These are phyloP conservation scores for Lasioglossum vierecki DNA, from an alignment of 2,888 invertebrate species.

Conservation along the genomic window DNA sequence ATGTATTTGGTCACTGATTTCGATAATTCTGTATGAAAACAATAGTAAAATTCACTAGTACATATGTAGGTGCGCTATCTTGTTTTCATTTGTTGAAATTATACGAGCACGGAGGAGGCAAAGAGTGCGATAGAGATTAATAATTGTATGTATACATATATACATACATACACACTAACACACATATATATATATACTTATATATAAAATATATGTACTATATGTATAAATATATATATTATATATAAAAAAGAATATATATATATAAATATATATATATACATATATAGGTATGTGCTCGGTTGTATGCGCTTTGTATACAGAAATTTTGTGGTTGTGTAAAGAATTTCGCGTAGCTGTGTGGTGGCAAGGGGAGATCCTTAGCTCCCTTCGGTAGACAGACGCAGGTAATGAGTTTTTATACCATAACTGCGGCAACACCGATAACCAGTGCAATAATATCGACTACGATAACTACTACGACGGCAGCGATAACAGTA, in stretches of 20 bases:
- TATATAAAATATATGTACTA: background rate
- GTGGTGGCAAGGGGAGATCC: conserved; percentile 57
- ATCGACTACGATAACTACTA: conserved; percentile 38
- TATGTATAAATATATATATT: background rate
- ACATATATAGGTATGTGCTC: conserved; percentile 10
- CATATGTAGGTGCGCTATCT: conserved; percentile 13
- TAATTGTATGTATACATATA: background rate
- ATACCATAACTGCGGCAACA: conserved; percentile 60
- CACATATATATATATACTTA: background rate
- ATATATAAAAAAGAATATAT: background rate
- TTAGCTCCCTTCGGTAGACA: conserved; percentile 62
- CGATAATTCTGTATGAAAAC: background rate
- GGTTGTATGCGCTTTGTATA: conserved; percentile 24
- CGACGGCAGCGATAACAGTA: conserved; percentile 43
- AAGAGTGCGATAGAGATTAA: conserved; percentile 18
- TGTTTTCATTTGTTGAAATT: conserved; percentile 12
- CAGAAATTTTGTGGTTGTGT: conserved; percentile 26
- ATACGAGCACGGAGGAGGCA: conserved; percentile 11
- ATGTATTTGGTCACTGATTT: background rate
- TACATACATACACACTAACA: background rate
- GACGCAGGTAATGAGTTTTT: conserved; percentile 73
- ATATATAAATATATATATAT: background rate
- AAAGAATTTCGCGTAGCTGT: conserved; percentile 44
- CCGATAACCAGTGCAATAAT: conserved; percentile 39
- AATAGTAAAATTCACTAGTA: conserved; percentile 6